phyloP scores from a whole-genome alignment of 2,797 vertebrate genomes.

The Anisognathus igniventris region DNA sequence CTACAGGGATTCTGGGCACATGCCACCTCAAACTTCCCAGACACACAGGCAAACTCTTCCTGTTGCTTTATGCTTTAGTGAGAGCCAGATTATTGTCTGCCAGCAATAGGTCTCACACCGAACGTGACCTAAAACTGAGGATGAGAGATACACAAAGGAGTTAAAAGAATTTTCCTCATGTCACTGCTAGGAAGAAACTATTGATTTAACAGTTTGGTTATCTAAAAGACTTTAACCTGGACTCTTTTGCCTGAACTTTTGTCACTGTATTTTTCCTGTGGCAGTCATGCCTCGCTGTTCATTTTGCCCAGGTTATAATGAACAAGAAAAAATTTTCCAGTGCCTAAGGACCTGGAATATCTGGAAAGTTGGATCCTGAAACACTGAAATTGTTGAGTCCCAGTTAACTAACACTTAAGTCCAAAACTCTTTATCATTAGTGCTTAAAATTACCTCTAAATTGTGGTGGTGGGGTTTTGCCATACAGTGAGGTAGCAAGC shows the following conservation, averaged over 20 bases:
- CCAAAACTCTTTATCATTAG: background rate
- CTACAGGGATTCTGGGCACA: conserved; percentile 25
- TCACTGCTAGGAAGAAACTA: background rate
- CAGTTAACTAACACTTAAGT: background rate
- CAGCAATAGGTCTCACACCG: background rate
- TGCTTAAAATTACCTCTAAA: background rate
- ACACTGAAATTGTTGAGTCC: background rate
- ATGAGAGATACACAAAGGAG: background rate
- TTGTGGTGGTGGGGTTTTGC: rapidly evolving
- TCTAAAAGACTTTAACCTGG: background rate
- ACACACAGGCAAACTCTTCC: background rate
- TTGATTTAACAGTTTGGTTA: background rate
- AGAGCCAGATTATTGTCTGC: background rate
- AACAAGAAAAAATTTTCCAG: background rate
- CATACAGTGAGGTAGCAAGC: background rate
- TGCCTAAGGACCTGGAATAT: background rate
- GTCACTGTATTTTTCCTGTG: background rate
- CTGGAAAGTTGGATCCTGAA: background rate
- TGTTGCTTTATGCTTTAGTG: background rate
- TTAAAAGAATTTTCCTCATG: background rate
- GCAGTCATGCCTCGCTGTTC: rapidly evolving
- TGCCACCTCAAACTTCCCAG: background rate
- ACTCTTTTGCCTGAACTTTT: background rate
- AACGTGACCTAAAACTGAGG: rapidly evolving
- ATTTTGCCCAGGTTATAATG: background rate